Evolutionary conservation across 2,888 invertebrate genomes (phyloP), one percentile per base, ranked within the genome.

Genomic region (Nowickia ferox): DNA sequence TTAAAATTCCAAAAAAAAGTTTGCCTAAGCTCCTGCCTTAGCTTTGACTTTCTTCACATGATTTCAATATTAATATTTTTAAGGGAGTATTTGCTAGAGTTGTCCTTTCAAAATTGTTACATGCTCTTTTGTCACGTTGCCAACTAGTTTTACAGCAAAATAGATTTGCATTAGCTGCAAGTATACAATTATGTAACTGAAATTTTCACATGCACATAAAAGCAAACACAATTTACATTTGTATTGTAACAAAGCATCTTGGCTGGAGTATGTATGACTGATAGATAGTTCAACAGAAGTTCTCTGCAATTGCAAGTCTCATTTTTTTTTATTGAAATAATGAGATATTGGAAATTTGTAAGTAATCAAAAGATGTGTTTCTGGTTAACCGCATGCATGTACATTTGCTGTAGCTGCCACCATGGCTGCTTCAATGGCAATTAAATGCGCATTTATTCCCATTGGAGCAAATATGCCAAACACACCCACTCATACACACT

Each of bases 341-440:
- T 74, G 77, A 78, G 55, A 48, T 78, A 78, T 85, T 78, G 74
- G 74, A 30, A 78, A 85, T 48, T 80, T 75, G 74, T 61, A 69
- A 82, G 72, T 69, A 85, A 75, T 74, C 85, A 82, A 82, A 82
- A 75, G 81, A 74, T 85, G 48, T 78, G 85, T 82, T 85, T 85
- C 85, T 81, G 85, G 82, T 85, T 85, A 85, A 82, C 85, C 85
- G 85, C 85, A 46, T 68, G 46, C 74, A 53, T 78, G 66, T 46
- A 57, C 40, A 55, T 55, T 65, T 76, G 46, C 55, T 17, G 30
- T 10, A 55, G 9, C 17, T 51, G 30, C 11, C 19, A 68, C 48
- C 9, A 48, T 48, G 40, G 53, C 42, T 17, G 40, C 42, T 63
- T 48, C 19, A 55, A 15, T 19, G 53, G 9, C 53, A 69, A 69